Evolutionary conservation across 2,888 invertebrate species (phyloP).

Genomic region (Mayetiola destructor): DNA sequence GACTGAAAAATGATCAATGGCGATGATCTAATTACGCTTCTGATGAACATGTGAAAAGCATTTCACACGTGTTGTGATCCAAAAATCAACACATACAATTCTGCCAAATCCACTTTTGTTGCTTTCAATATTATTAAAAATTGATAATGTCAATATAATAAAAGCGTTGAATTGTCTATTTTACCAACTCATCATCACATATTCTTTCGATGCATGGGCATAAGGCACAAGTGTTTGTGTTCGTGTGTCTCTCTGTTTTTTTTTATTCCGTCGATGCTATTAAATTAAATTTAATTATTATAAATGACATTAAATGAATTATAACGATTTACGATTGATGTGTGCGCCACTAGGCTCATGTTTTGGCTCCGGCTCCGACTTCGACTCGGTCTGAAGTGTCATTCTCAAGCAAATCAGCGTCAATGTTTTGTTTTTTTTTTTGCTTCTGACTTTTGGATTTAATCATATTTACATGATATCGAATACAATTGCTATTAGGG

Average conservation of each 20-base stretch:
- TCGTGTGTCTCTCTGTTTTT: conserved; percentile 6
- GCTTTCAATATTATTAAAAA: conserved; percentile 3
- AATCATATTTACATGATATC: conserved; percentile 12
- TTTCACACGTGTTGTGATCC: too few species aligned
- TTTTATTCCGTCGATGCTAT: too few species aligned
- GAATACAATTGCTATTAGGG: conserved; percentile 11
- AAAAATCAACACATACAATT: too few species aligned
- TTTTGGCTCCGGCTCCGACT: not conserved
- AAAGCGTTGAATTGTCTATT: too few species aligned
- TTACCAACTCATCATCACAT: too few species aligned
- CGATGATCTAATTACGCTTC: too few species aligned
- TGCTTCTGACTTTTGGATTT: not conserved
- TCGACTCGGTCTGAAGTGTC: not conserved
- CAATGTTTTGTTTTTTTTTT: not conserved
- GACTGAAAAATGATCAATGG: too few species aligned
- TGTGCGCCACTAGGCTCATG: not conserved
- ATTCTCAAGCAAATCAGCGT: not conserved
- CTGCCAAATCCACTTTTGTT: too few species aligned
- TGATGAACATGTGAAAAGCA: too few species aligned
- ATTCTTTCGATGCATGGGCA: too few species aligned
- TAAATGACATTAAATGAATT: conserved; percentile 12
- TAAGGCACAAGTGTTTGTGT: too few species aligned
- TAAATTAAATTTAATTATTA: conserved; percentile 14
- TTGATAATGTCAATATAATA: conserved; percentile 10
- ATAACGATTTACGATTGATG: not conserved